phyloP scores from a whole-genome alignment of 2,113 vertebrate genomes.

The Chaetodon trifascialis region DNA sequence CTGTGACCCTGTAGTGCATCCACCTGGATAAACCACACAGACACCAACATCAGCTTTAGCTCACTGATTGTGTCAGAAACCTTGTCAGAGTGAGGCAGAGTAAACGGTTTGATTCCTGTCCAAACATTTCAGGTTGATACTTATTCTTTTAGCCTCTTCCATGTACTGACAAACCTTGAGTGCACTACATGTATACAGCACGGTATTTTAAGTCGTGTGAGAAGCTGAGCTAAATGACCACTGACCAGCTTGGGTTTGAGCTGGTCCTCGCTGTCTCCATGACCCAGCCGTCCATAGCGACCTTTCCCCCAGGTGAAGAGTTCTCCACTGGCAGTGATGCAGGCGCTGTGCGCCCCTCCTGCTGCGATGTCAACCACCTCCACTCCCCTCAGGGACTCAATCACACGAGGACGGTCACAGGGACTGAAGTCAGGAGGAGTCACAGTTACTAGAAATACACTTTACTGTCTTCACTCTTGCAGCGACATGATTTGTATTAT shows the following conservation, averaged over 20 bases:
- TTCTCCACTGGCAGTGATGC: conserved; percentile 95
- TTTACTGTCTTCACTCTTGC: neutral
- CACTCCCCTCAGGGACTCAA: conserved; percentile 95
- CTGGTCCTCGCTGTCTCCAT: conserved; percentile 98
- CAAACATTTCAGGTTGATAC: neutral
- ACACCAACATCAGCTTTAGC: conserved; percentile 18
- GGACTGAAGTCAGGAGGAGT: conserved; percentile 84
- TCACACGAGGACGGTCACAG: conserved; percentile 96
- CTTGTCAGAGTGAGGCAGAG: conserved; percentile 5
- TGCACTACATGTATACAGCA: neutral
- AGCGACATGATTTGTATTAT: neutral
- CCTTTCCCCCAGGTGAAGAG: conserved; percentile 99
- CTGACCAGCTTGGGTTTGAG: conserved; percentile 96
- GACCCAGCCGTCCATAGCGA: conserved; percentile 94
- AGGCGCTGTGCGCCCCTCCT: conserved; percentile 97
- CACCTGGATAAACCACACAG: conserved; percentile 85
- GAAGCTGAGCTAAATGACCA: conserved; percentile 21
- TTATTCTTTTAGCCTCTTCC: neutral
- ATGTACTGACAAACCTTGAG: neutral
- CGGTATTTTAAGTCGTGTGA: neutral
- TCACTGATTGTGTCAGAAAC: neutral
- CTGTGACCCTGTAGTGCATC: conserved; percentile 96
- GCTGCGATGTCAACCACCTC: conserved; percentile 97
- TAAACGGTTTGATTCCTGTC: conserved; percentile 8
- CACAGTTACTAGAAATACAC: conserved; percentile 1